Evolutionary conservation across 1,140 invertebrate species (phyloP), one percentile per base, ranked within the genome.

Genomic region (Bilobella aurantiaca): DNA sequence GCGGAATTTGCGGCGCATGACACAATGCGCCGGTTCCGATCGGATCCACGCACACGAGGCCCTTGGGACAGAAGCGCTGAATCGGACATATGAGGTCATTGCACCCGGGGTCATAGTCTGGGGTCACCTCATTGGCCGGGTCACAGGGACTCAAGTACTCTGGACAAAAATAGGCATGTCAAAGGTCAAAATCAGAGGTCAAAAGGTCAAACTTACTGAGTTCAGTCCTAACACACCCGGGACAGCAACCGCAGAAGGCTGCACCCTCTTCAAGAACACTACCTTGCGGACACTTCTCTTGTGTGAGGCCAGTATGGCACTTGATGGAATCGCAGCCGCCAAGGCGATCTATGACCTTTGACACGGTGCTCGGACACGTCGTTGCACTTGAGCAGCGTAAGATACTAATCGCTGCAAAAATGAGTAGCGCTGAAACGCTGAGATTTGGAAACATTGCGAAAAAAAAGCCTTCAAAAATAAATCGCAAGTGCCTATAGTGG

Each of bases 241-340:
- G 57, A 62, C 69, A 71, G 29, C 69, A 71, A 18, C 65, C 65
- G 56, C 69, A 71, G 32, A 65, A 53, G n/a, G 62, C 37, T 5
- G 62, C 5, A 2, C 47, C 59, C 18, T 63, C 28, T 29, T 69
- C 61, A 23, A 59, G 63, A 2, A 59, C 42, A 23, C 14, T 56
- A 16, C 49, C 60, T 16, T 25, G 25, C 21, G 61, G 34, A 47
- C 69, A 71, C 58, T 61, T 53, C 0, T 57, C 34, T 16, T 32
- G 21, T 14, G 29, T 58, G 3, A 70, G 42, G 14, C 58, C 49
- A 16, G 47, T 56, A n/a, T 63, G 12, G 42, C 69, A 70, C 16
- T 37, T 47, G 0, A 70, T 23, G 31, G 31, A 27, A 1, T 67
- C 53, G 32, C 69, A 70, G 56, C 32, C 49, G 3, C 61, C 61